Conservation (phyloP, 1,140 invertebrate genomes). For the Drosophila pseudoobscura region DNA sequence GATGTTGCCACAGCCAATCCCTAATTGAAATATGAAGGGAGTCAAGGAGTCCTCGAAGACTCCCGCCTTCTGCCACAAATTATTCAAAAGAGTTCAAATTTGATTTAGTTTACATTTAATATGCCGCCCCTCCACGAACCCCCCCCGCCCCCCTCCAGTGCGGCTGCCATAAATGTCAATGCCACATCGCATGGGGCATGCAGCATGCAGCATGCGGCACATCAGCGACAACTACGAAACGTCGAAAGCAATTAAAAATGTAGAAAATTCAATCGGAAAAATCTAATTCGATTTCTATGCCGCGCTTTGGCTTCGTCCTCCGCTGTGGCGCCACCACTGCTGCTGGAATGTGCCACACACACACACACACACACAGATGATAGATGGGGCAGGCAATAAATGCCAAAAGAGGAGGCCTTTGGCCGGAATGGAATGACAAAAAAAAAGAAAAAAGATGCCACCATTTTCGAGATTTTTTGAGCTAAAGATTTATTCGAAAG, state of each 20-base stretch:
- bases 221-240: conserved; percentile 73
- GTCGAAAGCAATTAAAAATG: conserved; percentile 82
- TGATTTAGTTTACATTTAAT: conserved; percentile 73
- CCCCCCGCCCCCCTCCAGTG: no score
- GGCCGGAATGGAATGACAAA: conserved; percentile 8
- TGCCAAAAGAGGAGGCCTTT: conserved; percentile 56
- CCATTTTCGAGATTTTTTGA: not conserved
- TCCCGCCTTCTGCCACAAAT: conserved; percentile 30
- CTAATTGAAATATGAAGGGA: conserved; percentile 39
- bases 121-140: conserved; percentile 13
- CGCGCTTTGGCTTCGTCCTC: conserved; percentile 67
- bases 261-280: conserved; percentile 82
- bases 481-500: conserved; percentile 4
- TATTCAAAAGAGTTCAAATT: conserved; percentile 59
- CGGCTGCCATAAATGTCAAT: conserved; percentile 10
- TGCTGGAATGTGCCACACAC: conserved; percentile 52
- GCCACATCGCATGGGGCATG: not conserved
- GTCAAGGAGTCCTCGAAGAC: not conserved
- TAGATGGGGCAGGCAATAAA: conserved; percentile 63
- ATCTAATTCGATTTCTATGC: conserved; percentile 81
- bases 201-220: conserved; percentile 4
- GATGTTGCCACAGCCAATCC: conserved; percentile 12
- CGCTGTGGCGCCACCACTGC: conserved; percentile 6
- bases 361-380: conserved; percentile 16
- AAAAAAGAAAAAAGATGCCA: conserved; percentile 55